Evolutionary conservation across 92 coral and sea anemone genomes (phyloP), one percentile per base, ranked within the genome.

Genomic region (Bergia sp.): DNA sequence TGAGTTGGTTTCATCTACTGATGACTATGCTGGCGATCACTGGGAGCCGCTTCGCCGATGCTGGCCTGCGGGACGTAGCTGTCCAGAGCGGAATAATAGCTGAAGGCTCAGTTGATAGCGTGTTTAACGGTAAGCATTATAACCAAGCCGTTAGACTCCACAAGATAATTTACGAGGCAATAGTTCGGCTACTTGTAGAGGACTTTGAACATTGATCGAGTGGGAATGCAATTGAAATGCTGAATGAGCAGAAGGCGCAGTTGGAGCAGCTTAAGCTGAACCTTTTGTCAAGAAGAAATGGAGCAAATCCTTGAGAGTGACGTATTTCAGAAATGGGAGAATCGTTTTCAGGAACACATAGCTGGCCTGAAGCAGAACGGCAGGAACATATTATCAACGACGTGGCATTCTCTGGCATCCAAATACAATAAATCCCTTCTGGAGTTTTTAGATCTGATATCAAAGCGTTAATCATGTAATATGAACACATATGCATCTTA

Each of bases 21-120:
- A 86, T 86, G 82, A 86, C 82, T 66, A 72, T 45, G 50, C 73
- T 86, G 72, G 89, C 89, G 58, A 74, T 86, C 80, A 92, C 86
- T 58, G 96, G 94, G 37, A 89, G 81, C 89, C 86, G 94, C 61
- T 94, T 94, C 80, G 94, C 91, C 37, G 96, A 94, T 67, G 96
- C 94, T 88, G 93, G 96, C 41, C 92, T 94, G 55, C 66, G 90
- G 50, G 94, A 94, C 12, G 55, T 92, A 11, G 92, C 92, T 37
- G 91, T 91, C 20, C 89, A 89, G 79, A 77, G 81, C 55, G 81
- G 42, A 23, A 15, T 77, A 42, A 77, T 77, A 7, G 81, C 81
- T 13, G 81, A 77, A 77, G 81, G 81, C 36, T 77, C 81, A 20
- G 38, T 77, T 43, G 81, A 77, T n/a, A 77, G 38, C 7, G 81